These are phyloP conservation scores for Magallana nippona DNA, from an alignment of 2,888 invertebrate genomes.

Conservation along the genomic window DNA sequence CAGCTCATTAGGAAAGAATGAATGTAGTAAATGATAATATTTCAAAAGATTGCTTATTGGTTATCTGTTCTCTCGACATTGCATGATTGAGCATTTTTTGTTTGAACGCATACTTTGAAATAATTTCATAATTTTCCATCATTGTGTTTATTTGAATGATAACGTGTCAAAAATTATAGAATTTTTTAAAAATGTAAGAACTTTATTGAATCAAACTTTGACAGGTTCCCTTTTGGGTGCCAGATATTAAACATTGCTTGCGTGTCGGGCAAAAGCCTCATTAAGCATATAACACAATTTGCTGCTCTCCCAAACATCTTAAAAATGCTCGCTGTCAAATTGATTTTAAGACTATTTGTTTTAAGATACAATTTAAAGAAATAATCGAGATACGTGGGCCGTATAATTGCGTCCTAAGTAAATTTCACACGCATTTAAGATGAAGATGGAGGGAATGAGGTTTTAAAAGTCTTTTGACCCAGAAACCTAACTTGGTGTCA, in stretches of 20 bases:
- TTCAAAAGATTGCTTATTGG: too few species aligned
- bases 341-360: conserved; percentile 13
- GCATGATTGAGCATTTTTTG: too few species aligned
- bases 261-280: not conserved
- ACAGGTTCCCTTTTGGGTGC: not conserved
- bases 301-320: not conserved
- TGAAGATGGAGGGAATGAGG: not conserved
- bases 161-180: conserved; percentile 7
- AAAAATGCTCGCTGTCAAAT: not conserved
- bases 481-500: not conserved
- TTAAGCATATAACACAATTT: not conserved
- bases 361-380: conserved; percentile 9
- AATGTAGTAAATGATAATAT: too few species aligned
- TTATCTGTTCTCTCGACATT: too few species aligned
- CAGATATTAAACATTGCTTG: not conserved
- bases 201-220: not conserved
- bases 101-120: too few species aligned
- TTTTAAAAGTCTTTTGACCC: not conserved
- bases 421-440: not conserved
- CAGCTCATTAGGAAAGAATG: too few species aligned
- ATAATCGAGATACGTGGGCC: not conserved
- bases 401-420: conserved; percentile 3
- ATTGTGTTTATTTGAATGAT: not conserved
- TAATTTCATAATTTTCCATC: too few species aligned
- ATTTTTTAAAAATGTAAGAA: not conserved